Percentiles rank a stretch among this genome's conserved stretches.
Evolutionary conservation across 2,113 vertebrate genomes (phyloP).

Genomic region (Oophaga pumilio): DNA sequence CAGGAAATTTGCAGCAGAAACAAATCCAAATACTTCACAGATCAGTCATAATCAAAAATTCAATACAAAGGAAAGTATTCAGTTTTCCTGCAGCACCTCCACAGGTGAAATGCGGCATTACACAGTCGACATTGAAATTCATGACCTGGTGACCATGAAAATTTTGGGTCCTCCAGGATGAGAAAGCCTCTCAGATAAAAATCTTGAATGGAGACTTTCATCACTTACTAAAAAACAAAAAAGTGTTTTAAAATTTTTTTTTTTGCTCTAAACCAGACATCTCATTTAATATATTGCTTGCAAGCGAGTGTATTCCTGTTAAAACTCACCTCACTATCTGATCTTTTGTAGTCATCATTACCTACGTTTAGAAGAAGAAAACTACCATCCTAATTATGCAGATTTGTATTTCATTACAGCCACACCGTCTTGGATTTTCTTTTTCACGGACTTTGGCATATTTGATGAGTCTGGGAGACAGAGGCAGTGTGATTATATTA

Average conservation of each 20-base stretch:
- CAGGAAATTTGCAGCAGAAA: no score
- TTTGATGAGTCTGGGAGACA: slow-evolving; percentile 10
- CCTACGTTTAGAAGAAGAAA: neutral
- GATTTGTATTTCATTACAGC: neutral
- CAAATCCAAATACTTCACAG: no score
- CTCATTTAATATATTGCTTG: neutral
- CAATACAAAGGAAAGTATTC: no score
- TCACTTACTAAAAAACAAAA: no score
- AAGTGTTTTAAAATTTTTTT: no score
- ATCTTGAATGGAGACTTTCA: no score
- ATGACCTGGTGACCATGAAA: neutral
- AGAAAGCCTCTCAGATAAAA: neutral
- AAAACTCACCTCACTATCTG: neutral
- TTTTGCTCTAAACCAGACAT: no score
- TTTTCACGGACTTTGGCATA: slow-evolving; percentile 26
- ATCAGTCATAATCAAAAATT: no score
- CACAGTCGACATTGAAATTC: neutral
- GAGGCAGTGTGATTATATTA: slow-evolving; percentile 17
- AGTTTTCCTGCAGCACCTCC: neutral
- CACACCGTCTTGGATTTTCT: neutral
- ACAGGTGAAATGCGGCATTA: neutral
- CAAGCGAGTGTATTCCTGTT: neutral
- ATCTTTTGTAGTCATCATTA: neutral
- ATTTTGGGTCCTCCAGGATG: neutral
- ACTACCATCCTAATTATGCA: neutral